Conservation (phyloP, 2,888 invertebrate genomes). For the Mystacides longicornis region DNA sequence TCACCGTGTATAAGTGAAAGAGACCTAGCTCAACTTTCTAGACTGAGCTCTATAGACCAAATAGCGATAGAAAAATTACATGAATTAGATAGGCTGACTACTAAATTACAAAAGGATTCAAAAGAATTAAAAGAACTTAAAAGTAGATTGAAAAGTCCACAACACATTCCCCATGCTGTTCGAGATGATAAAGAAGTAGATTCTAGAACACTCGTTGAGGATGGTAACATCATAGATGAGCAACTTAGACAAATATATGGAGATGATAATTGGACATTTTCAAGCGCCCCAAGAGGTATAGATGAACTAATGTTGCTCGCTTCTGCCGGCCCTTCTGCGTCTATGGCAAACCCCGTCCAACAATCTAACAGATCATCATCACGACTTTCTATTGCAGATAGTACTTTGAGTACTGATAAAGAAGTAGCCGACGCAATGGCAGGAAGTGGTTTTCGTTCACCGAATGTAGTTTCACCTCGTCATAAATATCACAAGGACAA, state of each 20-base stretch:
- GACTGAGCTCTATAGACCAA: constrained; percentile 69
- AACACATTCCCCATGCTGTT: constrained; percentile 36
- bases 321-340: constrained; percentile 30
- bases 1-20: constrained; percentile 70
- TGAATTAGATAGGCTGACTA: constrained; percentile 69
- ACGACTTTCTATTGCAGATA: constrained; percentile 55
- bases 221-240: constrained; percentile 60
- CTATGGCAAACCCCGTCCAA: constrained; percentile 38
- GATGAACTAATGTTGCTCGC: constrained; percentile 52
- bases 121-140: constrained; percentile 69
- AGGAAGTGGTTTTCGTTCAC: constrained; percentile 39
- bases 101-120: constrained; percentile 70
- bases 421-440: constrained; percentile 54
- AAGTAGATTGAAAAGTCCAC: constrained; percentile 60
- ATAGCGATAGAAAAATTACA: constrained; percentile 71
- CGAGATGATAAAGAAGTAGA: constrained; percentile 51
- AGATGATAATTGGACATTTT: constrained; percentile 64
- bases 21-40: constrained; percentile 67
- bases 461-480: constrained; percentile 45
- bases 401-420: constrained; percentile 53
- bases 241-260: constrained; percentile 61
- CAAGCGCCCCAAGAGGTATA: constrained; percentile 55
- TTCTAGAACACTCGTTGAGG: constrained; percentile 53
- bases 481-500: constrained; percentile 50
- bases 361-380: constrained; percentile 52